Conservation (phyloP, 2,888 invertebrate species). For the Harpagoxenus sublaevis region DNA sequence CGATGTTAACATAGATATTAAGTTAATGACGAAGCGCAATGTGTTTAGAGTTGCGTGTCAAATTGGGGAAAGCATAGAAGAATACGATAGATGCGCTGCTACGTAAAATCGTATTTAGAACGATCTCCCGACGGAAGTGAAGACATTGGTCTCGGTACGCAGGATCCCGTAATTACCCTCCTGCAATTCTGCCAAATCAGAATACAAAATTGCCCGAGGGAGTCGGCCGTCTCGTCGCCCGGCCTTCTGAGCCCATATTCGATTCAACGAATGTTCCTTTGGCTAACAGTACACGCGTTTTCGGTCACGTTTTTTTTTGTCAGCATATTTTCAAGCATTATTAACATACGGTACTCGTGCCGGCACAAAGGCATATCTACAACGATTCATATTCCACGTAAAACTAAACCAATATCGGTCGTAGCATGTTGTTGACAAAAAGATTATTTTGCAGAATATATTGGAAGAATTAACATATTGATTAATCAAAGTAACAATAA, state of each 20-base stretch:
- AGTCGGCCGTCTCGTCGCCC: conserved; percentile 64
- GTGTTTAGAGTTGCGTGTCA: conserved; percentile 45
- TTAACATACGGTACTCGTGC: conserved; percentile 60
- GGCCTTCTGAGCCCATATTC: conserved; percentile 48
- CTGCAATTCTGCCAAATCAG: conserved; percentile 74
- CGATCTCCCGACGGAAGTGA: conserved; percentile 37
- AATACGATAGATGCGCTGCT: conserved; percentile 18
- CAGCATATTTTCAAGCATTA: conserved; percentile 51
- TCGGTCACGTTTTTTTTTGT: conserved; percentile 52
- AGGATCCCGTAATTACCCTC: conserved; percentile 32
- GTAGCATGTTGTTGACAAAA: neutral
- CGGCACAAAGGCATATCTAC: conserved; percentile 41
- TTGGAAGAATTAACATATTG: conserved; percentile 7
- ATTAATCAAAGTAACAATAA: neutral
- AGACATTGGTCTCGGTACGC: conserved; percentile 41
- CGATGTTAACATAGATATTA: conserved; percentile 19
- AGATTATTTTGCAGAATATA: neutral
- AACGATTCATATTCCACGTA: conserved; percentile 21
- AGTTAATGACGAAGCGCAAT: conserved; percentile 27
- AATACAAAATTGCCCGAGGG: conserved; percentile 80
- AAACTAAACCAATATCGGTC: neutral
- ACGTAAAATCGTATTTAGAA: conserved; percentile 17
- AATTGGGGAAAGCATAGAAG: conserved; percentile 46
- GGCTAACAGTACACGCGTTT: conserved; percentile 64
- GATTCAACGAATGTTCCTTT: conserved; percentile 56